Base-by-base conservation (phyloP, 2,888 invertebrate species). In the Corythucha ciliata region DNA sequence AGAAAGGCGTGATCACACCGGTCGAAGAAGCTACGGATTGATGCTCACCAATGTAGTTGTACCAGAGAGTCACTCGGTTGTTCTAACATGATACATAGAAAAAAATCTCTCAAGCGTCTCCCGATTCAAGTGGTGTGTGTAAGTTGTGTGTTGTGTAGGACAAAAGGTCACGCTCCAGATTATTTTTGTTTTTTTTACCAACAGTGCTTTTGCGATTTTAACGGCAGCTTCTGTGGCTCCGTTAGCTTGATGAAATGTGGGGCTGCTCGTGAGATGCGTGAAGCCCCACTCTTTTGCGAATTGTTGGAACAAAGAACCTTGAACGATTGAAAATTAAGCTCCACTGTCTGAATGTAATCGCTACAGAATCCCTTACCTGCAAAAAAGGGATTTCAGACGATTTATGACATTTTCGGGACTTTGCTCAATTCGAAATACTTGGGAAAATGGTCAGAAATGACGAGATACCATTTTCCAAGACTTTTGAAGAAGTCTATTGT, bases 371-470 rank as follows among this genome's bases (percentile, higher is more conserved):
- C 46, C 46, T 24, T 24, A 44, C 20, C 44, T 26, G 4, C 29
- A 44, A 29, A 27, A 44, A 3, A 44, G 29, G 3, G 2, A 8
- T 21, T 26, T 27, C 12, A 20, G 3, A 44, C 44, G 18, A 44
- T 32, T 18, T 49, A 41, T 44, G 18, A 14, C 51, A 51, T 45
- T 18, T 37, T 6, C 3, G n/a, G 20, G 3, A 51, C 5, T 26
- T 51, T 37, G 7, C 21, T 20, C 12, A 51, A 21, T 18, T 51
- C 51, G 18, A 51, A 50, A 40, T 20, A 50, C 16, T 42, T 44
- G n/a, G 50, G 42, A 34, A 42, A 50, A 18, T 50, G 24, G 33
- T 50, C 42, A 3, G 25, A 36, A 10, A 45, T 34, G 10, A 45
- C 37, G n/a, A 51, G 20, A n/a, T 36, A 51, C 45, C 51, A 51